Percentiles rank a stretch among this genome's conserved stretches.
These are phyloP conservation scores for Anthrax anthrax DNA, from an alignment of 2,888 invertebrate genomes.

Conservation along the genomic window DNA sequence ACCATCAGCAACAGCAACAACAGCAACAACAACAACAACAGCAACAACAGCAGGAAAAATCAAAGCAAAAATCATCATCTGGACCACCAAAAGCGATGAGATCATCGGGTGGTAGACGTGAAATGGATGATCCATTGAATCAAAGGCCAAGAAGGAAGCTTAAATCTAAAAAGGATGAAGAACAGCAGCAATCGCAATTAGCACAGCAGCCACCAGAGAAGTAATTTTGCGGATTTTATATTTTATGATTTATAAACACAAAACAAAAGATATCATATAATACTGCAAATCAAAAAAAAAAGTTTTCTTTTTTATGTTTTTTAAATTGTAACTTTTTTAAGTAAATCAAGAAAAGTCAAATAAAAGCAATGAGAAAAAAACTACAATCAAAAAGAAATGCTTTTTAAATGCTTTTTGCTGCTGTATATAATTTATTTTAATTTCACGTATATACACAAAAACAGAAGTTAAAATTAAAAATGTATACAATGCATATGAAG, in stretches of 20 bases:
- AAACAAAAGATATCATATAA: too few relatives aligned
- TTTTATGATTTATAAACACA: too few relatives aligned
- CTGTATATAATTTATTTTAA: not conserved
- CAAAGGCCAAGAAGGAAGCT: conserved; percentile 27
- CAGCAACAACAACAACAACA: not conserved
- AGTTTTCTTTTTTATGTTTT: too few relatives aligned
- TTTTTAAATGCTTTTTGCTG: not conserved
- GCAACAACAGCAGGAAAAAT: conserved; percentile 10
- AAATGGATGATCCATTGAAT: conserved; percentile 30
- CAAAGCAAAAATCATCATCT: conserved; percentile 26
- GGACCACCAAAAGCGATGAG: conserved; percentile 24
- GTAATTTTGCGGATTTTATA: not conserved
- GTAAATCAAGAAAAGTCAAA: not conserved
- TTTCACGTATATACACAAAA: not conserved
- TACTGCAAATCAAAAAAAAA: too few relatives aligned
- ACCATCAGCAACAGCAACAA: not conserved
- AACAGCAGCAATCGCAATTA: conserved; percentile 6
- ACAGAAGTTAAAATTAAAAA: not conserved
- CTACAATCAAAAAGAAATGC: not conserved
- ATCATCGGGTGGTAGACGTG: conserved; percentile 18
- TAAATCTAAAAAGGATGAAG: conserved; percentile 16
- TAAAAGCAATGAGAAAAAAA: not conserved
- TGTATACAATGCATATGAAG: not conserved
- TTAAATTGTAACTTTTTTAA: too few relatives aligned
- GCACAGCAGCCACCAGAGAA: not conserved